These are phyloP conservation scores for Rhagophthalmus giganteus DNA, from an alignment of 2,888 invertebrate species.

Conservation along the genomic window DNA sequence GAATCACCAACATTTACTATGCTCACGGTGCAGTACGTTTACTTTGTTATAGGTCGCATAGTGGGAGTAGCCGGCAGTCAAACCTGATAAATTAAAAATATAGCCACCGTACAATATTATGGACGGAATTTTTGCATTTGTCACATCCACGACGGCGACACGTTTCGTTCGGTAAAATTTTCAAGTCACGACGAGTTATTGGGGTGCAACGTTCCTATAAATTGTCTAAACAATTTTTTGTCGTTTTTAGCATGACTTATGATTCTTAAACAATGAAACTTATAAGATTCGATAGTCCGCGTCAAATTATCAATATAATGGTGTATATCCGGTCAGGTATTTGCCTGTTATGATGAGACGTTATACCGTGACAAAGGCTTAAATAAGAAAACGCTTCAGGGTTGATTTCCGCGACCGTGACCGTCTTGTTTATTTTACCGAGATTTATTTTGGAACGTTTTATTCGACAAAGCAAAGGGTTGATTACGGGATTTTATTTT, in stretches of 20 bases:
- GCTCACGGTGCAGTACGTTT: constrained; percentile 18
- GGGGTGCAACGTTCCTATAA: too few species aligned
- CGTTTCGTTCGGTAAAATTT: too few species aligned
- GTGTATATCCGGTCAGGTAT: constrained; percentile 31
- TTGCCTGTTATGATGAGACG: constrained; percentile 31
- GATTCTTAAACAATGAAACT: constrained; percentile 16
- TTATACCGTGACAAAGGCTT: constrained; percentile 28
- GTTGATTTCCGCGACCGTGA: constrained; percentile 31
- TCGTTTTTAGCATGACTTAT: background rate
- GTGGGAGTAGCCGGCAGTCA: constrained; percentile 19
- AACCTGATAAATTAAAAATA: too few species aligned
- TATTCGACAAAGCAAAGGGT: constrained; percentile 11
- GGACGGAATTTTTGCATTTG: too few species aligned
- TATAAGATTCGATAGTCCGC: constrained; percentile 17
- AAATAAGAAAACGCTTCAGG: constrained; percentile 32
- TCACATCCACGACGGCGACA: too few species aligned
- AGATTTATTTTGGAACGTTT: constrained; percentile 6
- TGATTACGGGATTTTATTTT: constrained; percentile 8
- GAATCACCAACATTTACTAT: constrained; percentile 41
- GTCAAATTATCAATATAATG: constrained; percentile 25
- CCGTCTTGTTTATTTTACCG: constrained; percentile 15
- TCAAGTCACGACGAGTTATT: too few species aligned
- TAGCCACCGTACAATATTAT: too few species aligned
- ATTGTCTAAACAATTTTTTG: background rate
- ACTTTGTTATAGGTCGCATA: constrained; percentile 6